Conservation (phyloP, 1,140 invertebrate genomes). For the Diprion similis region DNA sequence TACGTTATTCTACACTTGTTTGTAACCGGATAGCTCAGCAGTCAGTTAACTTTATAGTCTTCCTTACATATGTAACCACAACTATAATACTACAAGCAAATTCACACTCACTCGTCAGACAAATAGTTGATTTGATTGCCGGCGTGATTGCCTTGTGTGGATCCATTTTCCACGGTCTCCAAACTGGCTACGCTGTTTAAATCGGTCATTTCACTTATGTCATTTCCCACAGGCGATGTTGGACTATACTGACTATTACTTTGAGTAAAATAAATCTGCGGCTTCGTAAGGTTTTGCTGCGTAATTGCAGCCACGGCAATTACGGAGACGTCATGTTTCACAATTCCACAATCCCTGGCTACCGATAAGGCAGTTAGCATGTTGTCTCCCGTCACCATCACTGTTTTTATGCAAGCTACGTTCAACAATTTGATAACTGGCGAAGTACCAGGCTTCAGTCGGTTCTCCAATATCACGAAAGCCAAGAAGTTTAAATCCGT, state of each 20-base stretch:
- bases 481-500: slow-evolving; percentile 84
- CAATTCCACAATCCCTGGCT: slow-evolving; percentile 88
- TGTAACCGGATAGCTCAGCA: too few relatives aligned
- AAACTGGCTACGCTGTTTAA: slow-evolving; percentile 66
- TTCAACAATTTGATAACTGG: slow-evolving; percentile 78
- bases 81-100: not conserved
- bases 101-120: slow-evolving; percentile 49
- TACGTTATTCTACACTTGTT: too few relatives aligned
- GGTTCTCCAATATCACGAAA: slow-evolving; percentile 89
- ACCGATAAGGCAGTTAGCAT: slow-evolving; percentile 93
- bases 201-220: slow-evolving; percentile 56
- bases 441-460: slow-evolving; percentile 84
- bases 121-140: slow-evolving; percentile 52
- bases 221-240: slow-evolving; percentile 49
- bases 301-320: slow-evolving; percentile 70
- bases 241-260: slow-evolving; percentile 55
- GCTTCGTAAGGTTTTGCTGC: slow-evolving; percentile 54
- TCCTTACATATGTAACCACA: too few relatives aligned
- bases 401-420: slow-evolving; percentile 81
- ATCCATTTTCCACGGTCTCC: slow-evolving; percentile 66
- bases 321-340: slow-evolving; percentile 77
- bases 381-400: slow-evolving; percentile 97
- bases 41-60: too few relatives aligned
- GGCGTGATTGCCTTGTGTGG: slow-evolving; percentile 42
- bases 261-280: slow-evolving; percentile 56